These are phyloP conservation scores for Gymnocypris eckloni DNA, from an alignment of 2,797 vertebrate genomes.

Conservation along the genomic window DNA sequence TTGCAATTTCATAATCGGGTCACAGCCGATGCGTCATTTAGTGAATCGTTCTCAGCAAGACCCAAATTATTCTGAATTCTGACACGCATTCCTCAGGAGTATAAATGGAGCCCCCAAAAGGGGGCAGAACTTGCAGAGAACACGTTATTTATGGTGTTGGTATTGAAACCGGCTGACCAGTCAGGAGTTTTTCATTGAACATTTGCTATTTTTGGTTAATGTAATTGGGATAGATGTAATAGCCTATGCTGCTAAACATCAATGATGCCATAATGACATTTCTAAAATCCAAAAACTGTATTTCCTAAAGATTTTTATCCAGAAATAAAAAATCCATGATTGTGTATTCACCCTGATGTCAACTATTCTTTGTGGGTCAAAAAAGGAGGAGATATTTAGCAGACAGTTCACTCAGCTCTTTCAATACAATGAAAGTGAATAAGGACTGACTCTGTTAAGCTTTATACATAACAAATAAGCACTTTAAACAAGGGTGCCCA, in stretches of 20 bases:
- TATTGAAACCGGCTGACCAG: not conserved
- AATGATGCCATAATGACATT: not conserved
- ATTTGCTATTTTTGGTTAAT: not conserved
- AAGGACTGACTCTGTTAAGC: not conserved
- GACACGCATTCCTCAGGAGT: constrained; percentile 5
- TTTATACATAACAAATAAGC: no score
- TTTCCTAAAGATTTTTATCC: not conserved
- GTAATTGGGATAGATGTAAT: not conserved
- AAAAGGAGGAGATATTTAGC: not conserved
- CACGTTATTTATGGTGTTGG: not conserved
- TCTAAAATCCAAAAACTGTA: not conserved
- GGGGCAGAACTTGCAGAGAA: not conserved
- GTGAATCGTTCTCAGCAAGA: not conserved
- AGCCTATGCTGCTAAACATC: not conserved
- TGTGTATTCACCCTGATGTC: not conserved
- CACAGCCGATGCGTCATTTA: not conserved
- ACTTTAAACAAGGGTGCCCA: no score
- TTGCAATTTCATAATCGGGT: constrained; percentile 15
- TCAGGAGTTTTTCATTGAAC: not conserved
- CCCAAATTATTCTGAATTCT: constrained; percentile 1
- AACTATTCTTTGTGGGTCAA: not conserved
- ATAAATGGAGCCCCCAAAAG: not conserved
- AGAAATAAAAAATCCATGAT: not conserved
- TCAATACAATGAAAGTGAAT: no score
- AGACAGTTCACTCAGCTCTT: not conserved